These are phyloP conservation scores for Chaetodon auriga DNA, from an alignment of 2,113 vertebrate species.

Conservation along the genomic window DNA sequence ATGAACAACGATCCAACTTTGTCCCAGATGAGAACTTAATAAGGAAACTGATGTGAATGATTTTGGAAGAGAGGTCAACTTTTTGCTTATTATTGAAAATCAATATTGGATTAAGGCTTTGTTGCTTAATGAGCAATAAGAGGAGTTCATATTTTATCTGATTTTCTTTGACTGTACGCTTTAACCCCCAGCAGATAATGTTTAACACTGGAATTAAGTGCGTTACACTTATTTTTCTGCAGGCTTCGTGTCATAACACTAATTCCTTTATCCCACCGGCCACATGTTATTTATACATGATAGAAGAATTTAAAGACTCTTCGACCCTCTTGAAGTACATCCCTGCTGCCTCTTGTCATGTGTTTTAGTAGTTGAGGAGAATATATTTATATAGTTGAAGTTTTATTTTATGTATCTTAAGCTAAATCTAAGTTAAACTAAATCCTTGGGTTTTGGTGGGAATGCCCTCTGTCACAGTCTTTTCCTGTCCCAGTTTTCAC, in stretches of 20 bases:
- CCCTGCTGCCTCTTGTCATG: background rate
- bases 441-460: background rate
- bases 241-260: background rate
- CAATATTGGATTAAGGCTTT: background rate
- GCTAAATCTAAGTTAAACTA: background rate
- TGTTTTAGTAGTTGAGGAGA: background rate
- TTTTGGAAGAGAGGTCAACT: background rate
- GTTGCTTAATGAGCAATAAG: background rate
- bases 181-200: background rate
- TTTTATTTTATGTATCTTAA: background rate
- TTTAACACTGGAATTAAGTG: rapidly evolving
- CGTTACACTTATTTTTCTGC: background rate
- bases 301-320: background rate
- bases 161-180: background rate
- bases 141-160: background rate
- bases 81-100: background rate
- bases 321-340: background rate
- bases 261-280: background rate
- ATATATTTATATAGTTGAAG: background rate
- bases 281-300: background rate
- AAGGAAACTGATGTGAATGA: background rate
- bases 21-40: no score
- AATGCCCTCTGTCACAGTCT: background rate
- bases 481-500: background rate
- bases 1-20: background rate